Conservation (phyloP, 35 echinoderm and acorn worm genomes). For the Heliocidaris erythrogramma region DNA sequence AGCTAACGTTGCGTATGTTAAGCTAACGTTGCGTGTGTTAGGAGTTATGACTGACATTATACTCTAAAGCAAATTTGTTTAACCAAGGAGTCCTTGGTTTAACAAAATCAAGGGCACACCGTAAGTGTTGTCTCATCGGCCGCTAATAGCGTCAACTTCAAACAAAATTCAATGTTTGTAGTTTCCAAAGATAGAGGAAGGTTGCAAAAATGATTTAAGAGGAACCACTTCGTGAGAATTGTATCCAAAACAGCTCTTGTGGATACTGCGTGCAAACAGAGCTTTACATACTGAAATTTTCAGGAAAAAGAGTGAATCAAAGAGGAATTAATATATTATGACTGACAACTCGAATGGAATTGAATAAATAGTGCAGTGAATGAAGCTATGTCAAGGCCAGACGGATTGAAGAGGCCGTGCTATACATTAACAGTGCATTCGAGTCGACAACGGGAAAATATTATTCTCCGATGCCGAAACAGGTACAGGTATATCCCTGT, state of each 20-base stretch:
- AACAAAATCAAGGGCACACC: too few species aligned
- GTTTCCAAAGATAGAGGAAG: too few species aligned
- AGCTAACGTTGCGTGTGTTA: too few species aligned
- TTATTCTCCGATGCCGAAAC: neutral
- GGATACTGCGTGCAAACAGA: neutral
- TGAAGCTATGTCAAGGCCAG: neutral
- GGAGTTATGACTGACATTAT: too few species aligned
- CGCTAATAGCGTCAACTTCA: too few species aligned
- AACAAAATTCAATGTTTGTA: too few species aligned
- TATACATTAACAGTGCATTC: neutral
- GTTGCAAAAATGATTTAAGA: neutral
- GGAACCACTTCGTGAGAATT: neutral
- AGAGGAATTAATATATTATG: neutral
- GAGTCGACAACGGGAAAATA: neutral
- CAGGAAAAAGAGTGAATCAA: neutral
- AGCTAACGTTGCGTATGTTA: too few species aligned
- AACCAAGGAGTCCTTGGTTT: too few species aligned
- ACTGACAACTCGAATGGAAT: neutral
- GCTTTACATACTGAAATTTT: neutral
- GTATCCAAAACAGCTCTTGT: neutral
- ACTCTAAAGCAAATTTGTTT: too few species aligned
- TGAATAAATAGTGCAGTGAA: neutral
- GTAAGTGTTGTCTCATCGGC: too few species aligned
- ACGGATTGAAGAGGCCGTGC: neutral
- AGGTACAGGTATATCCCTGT: neutral